Base-by-base conservation (phyloP, 2,113 vertebrate species). In the Manacus vitellinus region DNA sequence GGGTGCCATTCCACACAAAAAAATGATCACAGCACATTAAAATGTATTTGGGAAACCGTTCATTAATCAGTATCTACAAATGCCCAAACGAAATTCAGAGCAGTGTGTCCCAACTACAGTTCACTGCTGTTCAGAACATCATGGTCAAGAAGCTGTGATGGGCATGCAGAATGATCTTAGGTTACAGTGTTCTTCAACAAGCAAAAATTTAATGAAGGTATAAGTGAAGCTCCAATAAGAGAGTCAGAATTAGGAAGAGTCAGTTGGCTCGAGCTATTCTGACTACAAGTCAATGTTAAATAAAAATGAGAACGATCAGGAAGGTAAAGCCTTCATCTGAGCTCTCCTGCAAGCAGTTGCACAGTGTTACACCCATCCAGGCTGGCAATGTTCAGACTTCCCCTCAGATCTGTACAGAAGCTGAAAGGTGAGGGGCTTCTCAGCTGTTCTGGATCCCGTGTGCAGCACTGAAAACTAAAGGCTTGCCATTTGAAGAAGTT, bases 1-100 rank as follows among this genome's bases (percentile, higher is more conserved):
- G 0, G 12, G 19, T 44, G 11, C 19, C 5, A 4, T 31, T 51
- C 54, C 33, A 46, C 2, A 5, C 0, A 0, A 28, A 35, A 83
- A 83, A 71, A 73, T 18, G 7, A 51, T 27, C 2, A 3, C 0
- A 0, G 21, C 23, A 39, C 54, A 66, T 5, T 2, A 14, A 27
- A 24, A 3, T 2, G 1, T 15, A 74, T 76, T 47, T 35, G 46
- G 19, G 14, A 31, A 71, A 39, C 6, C 61, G 14, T 8, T 65
- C 22, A 39, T 63, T 46, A 77, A 11, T 37, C 20, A 33, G 3
- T 55, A 70, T 1, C 30, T 11, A 63, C 6, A 56, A 39, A 9
- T 1, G 1, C 20, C 56, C 2, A 2, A 79, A 82, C 0, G 2
- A 82, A 76, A 79, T 24, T 18, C n/a, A 28, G 33, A 76, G 56